phyloP scores from a whole-genome alignment of 1,140 invertebrate genomes.

The Ceratina japonica region DNA sequence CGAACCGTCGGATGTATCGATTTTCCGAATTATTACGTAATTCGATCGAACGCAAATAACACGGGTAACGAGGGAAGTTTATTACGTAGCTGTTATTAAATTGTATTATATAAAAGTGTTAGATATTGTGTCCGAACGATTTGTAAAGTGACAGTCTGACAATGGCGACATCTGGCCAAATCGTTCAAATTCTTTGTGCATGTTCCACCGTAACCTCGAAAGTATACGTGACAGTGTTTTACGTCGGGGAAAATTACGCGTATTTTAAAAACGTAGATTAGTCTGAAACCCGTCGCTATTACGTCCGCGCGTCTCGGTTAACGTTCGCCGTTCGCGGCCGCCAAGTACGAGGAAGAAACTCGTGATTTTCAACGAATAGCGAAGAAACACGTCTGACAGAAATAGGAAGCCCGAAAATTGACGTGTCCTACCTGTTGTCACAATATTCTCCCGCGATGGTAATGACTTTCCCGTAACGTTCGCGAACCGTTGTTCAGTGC shows the following conservation, averaged over 20 bases:
- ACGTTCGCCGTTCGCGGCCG: neutral
- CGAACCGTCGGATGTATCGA: too few species aligned
- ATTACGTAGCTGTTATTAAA: too few species aligned
- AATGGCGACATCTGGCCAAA: conserved; percentile 36
- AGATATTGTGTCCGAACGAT: too few species aligned
- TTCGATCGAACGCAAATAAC: too few species aligned
- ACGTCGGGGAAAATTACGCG: conserved; percentile 37
- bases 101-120: too few species aligned
- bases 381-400: conserved; percentile 36
- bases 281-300: neutral
- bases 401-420: conserved; percentile 18
- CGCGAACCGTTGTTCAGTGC: neutral
- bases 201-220: conserved; percentile 33
- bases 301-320: neutral
- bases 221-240: conserved; percentile 37
- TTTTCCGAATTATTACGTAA: too few species aligned
- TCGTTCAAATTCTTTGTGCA: conserved; percentile 46
- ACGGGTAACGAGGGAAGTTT: neutral
- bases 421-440: conserved; percentile 26
- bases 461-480: conserved; percentile 4
- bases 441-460: conserved; percentile 22
- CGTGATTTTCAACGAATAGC: neutral
- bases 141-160: too few species aligned
- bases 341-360: neutral
- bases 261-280: conserved; percentile 23